phyloP scores from a whole-genome alignment of 2,888 invertebrate genomes.

The Hemistola chrysoprasaria region DNA sequence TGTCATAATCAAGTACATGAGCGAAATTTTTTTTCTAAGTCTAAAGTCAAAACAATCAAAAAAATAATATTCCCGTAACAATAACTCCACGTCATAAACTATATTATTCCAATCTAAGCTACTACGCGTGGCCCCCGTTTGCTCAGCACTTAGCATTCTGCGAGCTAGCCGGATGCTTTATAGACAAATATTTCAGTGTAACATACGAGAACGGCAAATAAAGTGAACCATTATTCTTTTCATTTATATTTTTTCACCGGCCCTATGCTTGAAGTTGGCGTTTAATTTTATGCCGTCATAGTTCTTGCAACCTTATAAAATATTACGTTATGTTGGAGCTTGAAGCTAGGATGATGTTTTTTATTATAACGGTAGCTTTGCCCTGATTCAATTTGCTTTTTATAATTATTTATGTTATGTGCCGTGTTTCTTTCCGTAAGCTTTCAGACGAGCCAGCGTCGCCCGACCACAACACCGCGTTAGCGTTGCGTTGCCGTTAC shows the following conservation, averaged over 20 bases:
- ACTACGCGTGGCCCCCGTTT: slow-evolving; percentile 41
- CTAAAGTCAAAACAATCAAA: too few species aligned
- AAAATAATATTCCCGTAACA: slow-evolving; percentile 16
- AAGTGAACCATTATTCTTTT: slow-evolving; percentile 42
- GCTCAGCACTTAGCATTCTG: slow-evolving; percentile 58
- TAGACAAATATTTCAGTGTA: slow-evolving; percentile 61
- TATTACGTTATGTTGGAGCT: neutral
- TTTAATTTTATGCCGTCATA: slow-evolving; percentile 42
- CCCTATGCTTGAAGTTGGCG: slow-evolving; percentile 39
- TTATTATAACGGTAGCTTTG: too few species aligned
- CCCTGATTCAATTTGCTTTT: too few species aligned
- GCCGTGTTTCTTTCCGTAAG: too few species aligned
- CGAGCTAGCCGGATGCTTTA: slow-evolving; percentile 52
- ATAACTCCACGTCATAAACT: slow-evolving; percentile 34
- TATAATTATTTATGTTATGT: too few species aligned
- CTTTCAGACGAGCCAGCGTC: too few species aligned
- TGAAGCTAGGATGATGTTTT: too few species aligned
- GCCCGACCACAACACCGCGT: too few species aligned
- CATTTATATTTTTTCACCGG: slow-evolving; percentile 34
- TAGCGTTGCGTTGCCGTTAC: too few species aligned
- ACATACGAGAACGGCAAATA: slow-evolving; percentile 51
- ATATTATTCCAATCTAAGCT: slow-evolving; percentile 45
- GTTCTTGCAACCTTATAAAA: slow-evolving; percentile 21
- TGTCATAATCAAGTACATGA: too few species aligned
- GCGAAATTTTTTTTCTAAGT: too few species aligned